Evolutionary conservation across 2,113 vertebrate species (phyloP), one percentile per base, ranked within the genome.

Genomic region (Actenoides lindsayi): DNA sequence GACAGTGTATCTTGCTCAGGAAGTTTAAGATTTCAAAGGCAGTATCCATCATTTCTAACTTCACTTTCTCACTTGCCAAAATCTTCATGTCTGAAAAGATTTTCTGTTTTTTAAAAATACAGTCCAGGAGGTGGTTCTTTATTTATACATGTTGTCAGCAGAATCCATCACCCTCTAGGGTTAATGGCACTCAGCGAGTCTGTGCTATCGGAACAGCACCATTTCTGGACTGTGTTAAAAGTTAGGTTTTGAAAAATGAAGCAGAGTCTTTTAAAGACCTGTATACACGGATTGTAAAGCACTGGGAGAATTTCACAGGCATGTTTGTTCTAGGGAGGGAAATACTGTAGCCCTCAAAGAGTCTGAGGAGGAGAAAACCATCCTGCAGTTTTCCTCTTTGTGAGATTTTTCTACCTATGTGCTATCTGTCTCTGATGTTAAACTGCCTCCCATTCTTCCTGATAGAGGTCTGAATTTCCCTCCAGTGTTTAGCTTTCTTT

Each of bases 221-320:
- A 11, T 44, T 88, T 75, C 94, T 96, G 94, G 64, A 87, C 60
- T 92, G 13, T 81, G 80, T 51, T 86, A 78, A 87, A 81, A 89
- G 86, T 73, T 88, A 56, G 65, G 23, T 70, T 87, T 81, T 78
- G 91, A 91, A 93, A 92, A 89, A 90, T 42, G 33, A 68, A 46
- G 62, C 56, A 60, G 19, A 41, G 1, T n/a, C 30, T 7, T 51
- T 83, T 85, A 16, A 75, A 78, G 77, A 77, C 42, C 13, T 78
- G 6, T 42, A 17, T 42, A 75, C 13, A 75, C 21, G 4, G 12
- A 5, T 6, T 67, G 35, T 83, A 86, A 93, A 65, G 67, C 70
- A 68, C 69, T 51, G 1, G 1, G 74, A 71, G 67, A 80, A 83
- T 86, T 90, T 86, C 21, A 11, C 63, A 87, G 86, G 42, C 5